Evolutionary conservation across 2,888 invertebrate genomes (phyloP), one percentile per base, ranked within the genome.

Genomic region (Diploptera punctata): DNA sequence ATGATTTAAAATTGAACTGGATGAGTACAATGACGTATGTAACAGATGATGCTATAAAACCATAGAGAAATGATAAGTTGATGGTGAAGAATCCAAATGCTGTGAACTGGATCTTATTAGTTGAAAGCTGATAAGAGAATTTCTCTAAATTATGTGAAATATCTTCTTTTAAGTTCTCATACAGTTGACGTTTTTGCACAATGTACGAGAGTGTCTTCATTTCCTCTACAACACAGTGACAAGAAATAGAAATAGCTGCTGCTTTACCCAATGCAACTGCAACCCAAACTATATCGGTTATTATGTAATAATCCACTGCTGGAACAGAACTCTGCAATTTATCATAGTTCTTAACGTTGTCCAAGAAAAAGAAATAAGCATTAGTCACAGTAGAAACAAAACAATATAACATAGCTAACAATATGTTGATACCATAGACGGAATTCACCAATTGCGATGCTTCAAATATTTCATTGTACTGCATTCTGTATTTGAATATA

Each of bases 81-180:
- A 57, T 24, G n/a, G 57, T 29, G 16, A 57, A 57, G n/a, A 57
- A 57, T 16, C 57, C 57, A 5, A n/a, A 57, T n/a, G 57, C 57
- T 1, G 31, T 57, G 31, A 57, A 57, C 5, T 57, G 57, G 31
- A 57, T 24, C 3, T 16, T 29, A n/a, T 57, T 57, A 1, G 24
- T n/a, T 24, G 3, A 4, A 9, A 57, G 24, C 26, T 57, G 57
- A 29, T 10, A 29, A 0, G 57, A 57, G 29, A 57, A 57, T 16
- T 29, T 13, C 21, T 57, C n/a, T n/a, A 57, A 29, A 1, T 57
- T 13, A 4, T 24, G 21, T 18, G 29, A 24, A 2, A 57, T 18
- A 1, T 57, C 57, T 1, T 21, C 4, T n/a, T 24, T n/a, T n/a
- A 29, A 16, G 3, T 16, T 24, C 5, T 57, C 16, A 5, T 3